Evolutionary conservation across 2,888 invertebrate species (phyloP), one percentile per base, ranked within the genome.

Genomic region (Cynaeus angustus): DNA sequence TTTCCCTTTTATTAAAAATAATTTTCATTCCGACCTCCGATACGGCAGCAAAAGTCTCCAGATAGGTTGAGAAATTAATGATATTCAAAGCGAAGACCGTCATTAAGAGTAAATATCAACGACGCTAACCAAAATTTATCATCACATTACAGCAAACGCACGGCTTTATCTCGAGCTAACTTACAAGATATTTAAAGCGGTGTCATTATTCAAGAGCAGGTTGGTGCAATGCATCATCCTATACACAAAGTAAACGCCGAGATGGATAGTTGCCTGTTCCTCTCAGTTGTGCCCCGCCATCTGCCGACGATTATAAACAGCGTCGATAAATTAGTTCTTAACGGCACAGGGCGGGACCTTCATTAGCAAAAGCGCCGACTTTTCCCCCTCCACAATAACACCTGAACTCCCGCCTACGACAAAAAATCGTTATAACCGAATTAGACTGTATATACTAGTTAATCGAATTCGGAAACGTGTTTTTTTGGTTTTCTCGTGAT

Each of bases 151-250:
- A 70, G 69, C 59, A 68, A 72, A 73, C 68, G 70, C 68, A 68
- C 69, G 71, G 71, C 72, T 73, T 72, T 71, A 78, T 77, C 79
- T 74, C 74, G 52, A 74, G 79, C 75, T 75, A 74, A 75, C 75
- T 79, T 77, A 79, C 76, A 78, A 80, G 79, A 79, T 80, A 79
- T 81, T 80, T 79, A 77, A 79, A 76, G 77, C 73, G 73, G 76
- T 74, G 78, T 75, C 77, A 78, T 79, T 79, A 80, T 80, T 80
- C 79, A 77, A 72, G 72, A 79, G 77, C 79, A 79, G 78, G 78
- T 78, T 79, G 80, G 75, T 71, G 77, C 78, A 72, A 80, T 80
- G 78, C 75, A 80, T 80, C 80, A 79, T 80, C 72, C 68, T 59
- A 65, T 70, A 71, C 66, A 72, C 64, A 70, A 72, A 66, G 69